phyloP scores from a whole-genome alignment of 1,140 invertebrate genomes.

The Fragariocoptes setiger region DNA sequence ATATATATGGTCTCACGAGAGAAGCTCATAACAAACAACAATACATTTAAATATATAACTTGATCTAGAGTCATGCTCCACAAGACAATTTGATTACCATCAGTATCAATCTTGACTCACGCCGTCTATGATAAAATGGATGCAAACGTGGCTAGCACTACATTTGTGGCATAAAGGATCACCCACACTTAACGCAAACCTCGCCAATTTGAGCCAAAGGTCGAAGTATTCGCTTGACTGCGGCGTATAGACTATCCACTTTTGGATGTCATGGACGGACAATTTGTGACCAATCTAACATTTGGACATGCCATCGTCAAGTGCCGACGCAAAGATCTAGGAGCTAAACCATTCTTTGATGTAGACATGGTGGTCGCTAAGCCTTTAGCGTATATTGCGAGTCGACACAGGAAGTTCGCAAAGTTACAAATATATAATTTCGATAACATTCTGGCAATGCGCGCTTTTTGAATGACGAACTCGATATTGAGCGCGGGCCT shows the following conservation, averaged over 20 bases:
- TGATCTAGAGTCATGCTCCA: too few species aligned
- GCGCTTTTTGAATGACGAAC: too few species aligned
- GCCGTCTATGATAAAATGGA: too few species aligned
- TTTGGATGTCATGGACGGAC: slow-evolving; percentile 95
- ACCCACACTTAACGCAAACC: slow-evolving; percentile 79
- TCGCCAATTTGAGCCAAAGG: slow-evolving; percentile 49
- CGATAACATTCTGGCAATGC: too few species aligned
- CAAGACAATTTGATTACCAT: too few species aligned
- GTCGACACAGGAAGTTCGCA: slow-evolving; percentile 76
- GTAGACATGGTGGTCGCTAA: slow-evolving; percentile 97
- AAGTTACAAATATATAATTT: slow-evolving; percentile 47
- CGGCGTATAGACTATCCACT: slow-evolving; percentile 91
- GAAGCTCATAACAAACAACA: too few species aligned
- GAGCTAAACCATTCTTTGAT: slow-evolving; percentile 50
- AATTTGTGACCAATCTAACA: slow-evolving; percentile 89
- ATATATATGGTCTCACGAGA: too few species aligned
- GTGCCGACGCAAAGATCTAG: slow-evolving; percentile 46
- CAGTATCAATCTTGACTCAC: too few species aligned
- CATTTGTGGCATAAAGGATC: too few species aligned
- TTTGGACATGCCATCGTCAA: slow-evolving; percentile 93
- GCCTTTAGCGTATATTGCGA: slow-evolving; percentile 67
- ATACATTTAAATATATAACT: too few species aligned
- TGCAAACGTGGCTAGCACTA: too few species aligned
- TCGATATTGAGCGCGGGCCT: slow-evolving; percentile 89
- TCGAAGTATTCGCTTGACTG: slow-evolving; percentile 48